Conservation (phyloP, 1,140 invertebrate species). For the Tetramorium alpestre region DNA sequence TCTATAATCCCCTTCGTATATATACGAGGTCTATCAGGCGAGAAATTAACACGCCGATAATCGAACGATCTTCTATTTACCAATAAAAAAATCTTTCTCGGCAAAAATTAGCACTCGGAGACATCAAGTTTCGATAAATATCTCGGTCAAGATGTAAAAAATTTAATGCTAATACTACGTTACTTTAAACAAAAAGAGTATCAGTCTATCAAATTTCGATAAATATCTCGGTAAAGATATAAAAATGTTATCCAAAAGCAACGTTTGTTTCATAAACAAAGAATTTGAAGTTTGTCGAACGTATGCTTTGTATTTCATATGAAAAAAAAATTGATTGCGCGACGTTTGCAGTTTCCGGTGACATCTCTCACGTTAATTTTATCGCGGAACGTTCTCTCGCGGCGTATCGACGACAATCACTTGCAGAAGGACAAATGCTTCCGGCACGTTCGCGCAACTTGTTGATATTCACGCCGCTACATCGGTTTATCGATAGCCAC, state of each 20-base stretch:
- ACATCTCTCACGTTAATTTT: neutral
- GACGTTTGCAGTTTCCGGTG: neutral
- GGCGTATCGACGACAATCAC: neutral
- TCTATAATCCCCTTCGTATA: constrained; percentile 3
- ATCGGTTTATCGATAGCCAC: constrained; percentile 24
- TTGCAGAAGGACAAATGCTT: constrained; percentile 29
- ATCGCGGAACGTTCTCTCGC: neutral
- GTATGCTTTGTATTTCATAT: neutral
- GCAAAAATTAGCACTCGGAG: neutral
- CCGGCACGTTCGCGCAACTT: constrained; percentile 28
- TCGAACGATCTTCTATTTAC: neutral
- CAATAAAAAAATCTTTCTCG: constrained; percentile 21
- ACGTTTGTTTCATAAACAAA: neutral
- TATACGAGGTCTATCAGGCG: neutral
- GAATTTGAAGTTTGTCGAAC: neutral
- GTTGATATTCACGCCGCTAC: constrained; percentile 29
- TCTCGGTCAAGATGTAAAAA: neutral
- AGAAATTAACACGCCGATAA: constrained; percentile 33
- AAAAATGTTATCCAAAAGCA: neutral
- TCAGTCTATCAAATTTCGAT: neutral
- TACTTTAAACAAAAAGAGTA: too few species aligned
- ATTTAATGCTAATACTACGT: neutral
- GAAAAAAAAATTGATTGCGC: neutral
- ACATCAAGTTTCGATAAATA: constrained; percentile 2
- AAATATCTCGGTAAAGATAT: neutral